Percentiles rank a stretch among this genome's conserved stretches.
phyloP scores from a whole-genome alignment of 2,888 invertebrate genomes.

The Catonia carolina region DNA sequence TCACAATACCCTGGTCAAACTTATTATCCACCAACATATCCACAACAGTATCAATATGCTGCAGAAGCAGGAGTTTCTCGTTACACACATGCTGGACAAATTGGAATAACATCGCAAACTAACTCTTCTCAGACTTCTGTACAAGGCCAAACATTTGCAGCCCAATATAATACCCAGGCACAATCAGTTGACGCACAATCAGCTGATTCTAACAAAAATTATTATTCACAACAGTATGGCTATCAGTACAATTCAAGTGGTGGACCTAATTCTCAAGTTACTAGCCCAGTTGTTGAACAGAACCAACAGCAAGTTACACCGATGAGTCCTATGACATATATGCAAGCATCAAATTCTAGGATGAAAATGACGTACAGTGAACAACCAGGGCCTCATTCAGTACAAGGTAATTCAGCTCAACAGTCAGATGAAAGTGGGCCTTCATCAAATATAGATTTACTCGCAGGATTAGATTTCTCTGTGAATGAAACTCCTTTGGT shows the following conservation, averaged over 20 bases:
- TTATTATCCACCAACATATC: constrained; percentile 16
- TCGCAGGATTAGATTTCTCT: constrained; percentile 69
- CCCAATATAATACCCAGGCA: constrained; percentile 28
- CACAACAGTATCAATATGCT: constrained; percentile 29
- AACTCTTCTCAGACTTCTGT: constrained; percentile 43
- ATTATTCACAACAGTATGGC: constrained; percentile 47
- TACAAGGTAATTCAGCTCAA: not conserved
- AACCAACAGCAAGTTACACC: constrained; percentile 37
- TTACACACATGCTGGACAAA: constrained; percentile 48
- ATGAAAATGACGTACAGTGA: constrained; percentile 21
- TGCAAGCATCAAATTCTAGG: constrained; percentile 35
- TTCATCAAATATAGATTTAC: constrained; percentile 57
- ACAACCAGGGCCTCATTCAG: not conserved
- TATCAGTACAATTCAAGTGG: constrained; percentile 36
- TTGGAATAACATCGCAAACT: constrained; percentile 45
- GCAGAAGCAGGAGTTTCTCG: constrained; percentile 31
- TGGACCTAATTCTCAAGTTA: not conserved
- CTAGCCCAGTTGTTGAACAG: constrained; percentile 8
- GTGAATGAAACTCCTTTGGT: constrained; percentile 58
- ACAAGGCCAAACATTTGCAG: constrained; percentile 31
- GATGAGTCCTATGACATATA: constrained; percentile 39
- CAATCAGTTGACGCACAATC: no score
- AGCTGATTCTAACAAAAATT: constrained; percentile 30
- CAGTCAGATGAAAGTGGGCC: not conserved
- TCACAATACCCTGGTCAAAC: not conserved